Conservation (phyloP, 2,888 invertebrate genomes). For the Cetonia aurata region DNA sequence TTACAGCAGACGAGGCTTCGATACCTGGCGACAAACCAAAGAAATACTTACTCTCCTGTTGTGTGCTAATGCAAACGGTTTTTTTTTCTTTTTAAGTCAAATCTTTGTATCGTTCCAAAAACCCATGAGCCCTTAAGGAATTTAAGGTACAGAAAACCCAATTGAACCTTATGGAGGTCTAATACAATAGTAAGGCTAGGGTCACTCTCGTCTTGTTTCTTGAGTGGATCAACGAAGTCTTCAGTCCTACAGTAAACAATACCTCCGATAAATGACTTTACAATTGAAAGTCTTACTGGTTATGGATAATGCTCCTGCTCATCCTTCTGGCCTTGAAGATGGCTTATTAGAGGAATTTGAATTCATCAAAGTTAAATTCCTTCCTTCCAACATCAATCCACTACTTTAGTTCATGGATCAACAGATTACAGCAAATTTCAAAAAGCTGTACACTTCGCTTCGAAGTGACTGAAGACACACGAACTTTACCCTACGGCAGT, state of each 20-base stretch:
- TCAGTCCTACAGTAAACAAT: background rate
- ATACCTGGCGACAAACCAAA: background rate
- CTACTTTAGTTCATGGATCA: slow-evolving; percentile 55
- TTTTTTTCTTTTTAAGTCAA: no score
- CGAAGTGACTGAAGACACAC: background rate
- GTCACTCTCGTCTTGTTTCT: background rate
- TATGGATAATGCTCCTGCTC: slow-evolving; percentile 46
- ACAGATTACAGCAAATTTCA: slow-evolving; percentile 54
- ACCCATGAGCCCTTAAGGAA: background rate
- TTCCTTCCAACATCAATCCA: slow-evolving; percentile 51
- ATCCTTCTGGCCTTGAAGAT: slow-evolving; percentile 50
- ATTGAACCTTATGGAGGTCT: background rate
- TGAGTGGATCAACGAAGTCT: background rate
- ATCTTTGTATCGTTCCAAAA: no score
- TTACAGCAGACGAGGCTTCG: background rate
- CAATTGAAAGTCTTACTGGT: background rate
- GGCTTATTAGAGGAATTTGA: slow-evolving; percentile 48
- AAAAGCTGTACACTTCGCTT: slow-evolving; percentile 55
- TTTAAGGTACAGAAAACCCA: background rate
- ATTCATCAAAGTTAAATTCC: slow-evolving; percentile 47
- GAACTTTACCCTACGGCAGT: no score
- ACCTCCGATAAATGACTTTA: background rate
- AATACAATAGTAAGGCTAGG: background rate
- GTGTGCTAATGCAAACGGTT: no score
- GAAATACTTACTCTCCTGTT: no score